Base-by-base conservation (phyloP, 2,113 vertebrate genomes). In the Psephotus haematonotus region DNA sequence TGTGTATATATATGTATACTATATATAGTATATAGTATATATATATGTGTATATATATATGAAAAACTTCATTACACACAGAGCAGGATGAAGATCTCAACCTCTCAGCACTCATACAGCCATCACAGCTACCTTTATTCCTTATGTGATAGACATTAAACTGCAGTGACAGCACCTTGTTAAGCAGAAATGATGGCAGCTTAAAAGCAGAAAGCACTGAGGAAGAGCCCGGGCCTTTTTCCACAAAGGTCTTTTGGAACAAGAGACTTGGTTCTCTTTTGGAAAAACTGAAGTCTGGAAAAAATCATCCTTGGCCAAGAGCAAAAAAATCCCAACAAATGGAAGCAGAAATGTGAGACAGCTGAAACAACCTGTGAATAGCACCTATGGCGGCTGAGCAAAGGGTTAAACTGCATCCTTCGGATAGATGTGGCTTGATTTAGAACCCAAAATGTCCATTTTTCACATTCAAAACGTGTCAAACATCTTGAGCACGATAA, bases 141-240 rank as follows among this genome's bases (percentile, higher is more conserved):
- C 59, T 28, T 1, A 2, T 2, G 1, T 4, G 17, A 46, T 5
- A 31, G 82, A 52, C 27, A 6, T 6, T 5, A 17, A 44, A 29
- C 10, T 11, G 41, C 24, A 35, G 33, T 2, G 11, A 33, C 55
- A 29, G 39, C 53, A 27, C 46, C 11, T 57, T 46, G 33, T 57
- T 18, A 44, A 41, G 37, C 39, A 76, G n/a, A 90, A 82, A 65
- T 7, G 16, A 52, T 13, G 29, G 3, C 64, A 43, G 50, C n/a
- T 76, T 70, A 13, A 43, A 47, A 62, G n/a, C 2, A 71, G 29
- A 47, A 47, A 77, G 70, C 4, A 4, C 11, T 39, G 41, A 76
- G 62, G 60, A 72, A 14, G 8, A 64, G 27, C 3, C 47, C 9
- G 25, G 47, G 77, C 9, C 12, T 25, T 81, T 23, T 17, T 33